These are phyloP conservation scores for Colletes latitarsis DNA, from an alignment of 1,140 invertebrate species.

Conservation along the genomic window DNA sequence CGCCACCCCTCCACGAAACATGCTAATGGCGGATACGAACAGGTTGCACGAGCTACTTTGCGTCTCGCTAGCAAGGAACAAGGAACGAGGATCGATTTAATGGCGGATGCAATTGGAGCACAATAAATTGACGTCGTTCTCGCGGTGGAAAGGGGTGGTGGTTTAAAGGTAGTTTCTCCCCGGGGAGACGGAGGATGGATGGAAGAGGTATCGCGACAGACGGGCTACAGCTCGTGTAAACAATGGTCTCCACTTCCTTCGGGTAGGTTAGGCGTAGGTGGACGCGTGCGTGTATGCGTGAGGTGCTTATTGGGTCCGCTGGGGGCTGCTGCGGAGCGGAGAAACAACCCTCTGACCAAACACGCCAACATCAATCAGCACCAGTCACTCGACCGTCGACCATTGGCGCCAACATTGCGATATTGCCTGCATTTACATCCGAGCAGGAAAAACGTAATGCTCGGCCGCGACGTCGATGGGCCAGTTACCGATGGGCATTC, in stretches of 20 bases:
- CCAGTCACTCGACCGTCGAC: conserved; percentile 78
- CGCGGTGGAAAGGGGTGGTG: conserved; percentile 2
- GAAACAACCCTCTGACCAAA: conserved; percentile 82
- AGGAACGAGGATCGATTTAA: conserved; percentile 36
- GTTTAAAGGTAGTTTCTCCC: conserved; percentile 55
- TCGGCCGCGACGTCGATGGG: conserved; percentile 40
- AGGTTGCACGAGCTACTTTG: too few relatives aligned
- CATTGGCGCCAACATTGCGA: conserved; percentile 79
- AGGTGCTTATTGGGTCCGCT: conserved; percentile 80
- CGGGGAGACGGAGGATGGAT: conserved; percentile 31
- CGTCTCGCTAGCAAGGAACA: too few relatives aligned
- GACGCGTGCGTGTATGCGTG: conserved; percentile 63
- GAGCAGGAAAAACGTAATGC: conserved; percentile 62
- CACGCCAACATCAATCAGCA: conserved; percentile 81
- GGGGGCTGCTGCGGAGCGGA: conserved; percentile 72
- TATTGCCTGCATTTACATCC: conserved; percentile 77
- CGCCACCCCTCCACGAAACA: too few relatives aligned
- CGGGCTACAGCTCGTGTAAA: conserved; percentile 76
- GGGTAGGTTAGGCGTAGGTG: conserved; percentile 69
- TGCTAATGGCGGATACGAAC: too few relatives aligned
- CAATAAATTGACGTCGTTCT: conserved; percentile 54
- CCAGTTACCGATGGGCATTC: conserved; percentile 20
- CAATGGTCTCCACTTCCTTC: conserved; percentile 74
- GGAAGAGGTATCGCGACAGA: conserved; percentile 75
- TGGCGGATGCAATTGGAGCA: conserved; percentile 31